Conservation (phyloP, 2,888 invertebrate species). For the Microplitis manilae region DNA sequence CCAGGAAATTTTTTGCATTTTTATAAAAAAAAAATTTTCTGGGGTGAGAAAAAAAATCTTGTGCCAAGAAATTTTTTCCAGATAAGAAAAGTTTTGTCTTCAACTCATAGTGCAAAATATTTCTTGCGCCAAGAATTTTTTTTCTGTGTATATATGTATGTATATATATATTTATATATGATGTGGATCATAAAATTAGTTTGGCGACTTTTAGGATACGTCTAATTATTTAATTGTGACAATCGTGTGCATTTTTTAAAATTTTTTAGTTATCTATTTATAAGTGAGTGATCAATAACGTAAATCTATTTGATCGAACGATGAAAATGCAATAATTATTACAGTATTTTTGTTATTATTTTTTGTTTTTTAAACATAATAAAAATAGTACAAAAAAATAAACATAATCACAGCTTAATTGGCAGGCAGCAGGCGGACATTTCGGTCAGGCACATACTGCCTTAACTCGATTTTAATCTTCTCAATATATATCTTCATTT, state of each 20-base stretch:
- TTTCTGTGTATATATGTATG: not conserved
- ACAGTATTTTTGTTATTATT: conserved; percentile 6
- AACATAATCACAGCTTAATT: conserved; percentile 71
- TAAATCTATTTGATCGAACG: conserved; percentile 55
- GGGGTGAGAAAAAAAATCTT: too few relatives aligned
- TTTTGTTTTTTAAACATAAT: conserved; percentile 47
- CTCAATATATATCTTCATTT: conserved; percentile 38
- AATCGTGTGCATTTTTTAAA: not conserved
- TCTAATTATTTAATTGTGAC: conserved; percentile 1
- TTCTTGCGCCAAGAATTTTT: too few relatives aligned
- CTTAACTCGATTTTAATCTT: conserved; percentile 52
- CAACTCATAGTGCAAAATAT: too few relatives aligned
- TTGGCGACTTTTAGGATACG: conserved; percentile 46
- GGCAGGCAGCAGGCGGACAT: conserved; percentile 65
- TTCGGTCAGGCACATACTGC: conserved; percentile 58
- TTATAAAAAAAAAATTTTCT: too few relatives aligned
- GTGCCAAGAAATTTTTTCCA: too few relatives aligned
- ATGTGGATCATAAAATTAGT: conserved; percentile 51
- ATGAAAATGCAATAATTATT: conserved; percentile 62
- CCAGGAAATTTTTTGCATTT: too few relatives aligned
- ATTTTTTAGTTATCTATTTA: not conserved
- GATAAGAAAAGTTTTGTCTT: too few relatives aligned
- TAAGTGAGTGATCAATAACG: conserved; percentile 48
- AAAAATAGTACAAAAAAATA: conserved; percentile 65
- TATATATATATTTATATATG: conserved; percentile 42